Percentiles rank a stretch among this genome's conserved stretches.
Evolutionary conservation across 2,113 vertebrate genomes (phyloP).

Genomic region (Crocuta crocuta): DNA sequence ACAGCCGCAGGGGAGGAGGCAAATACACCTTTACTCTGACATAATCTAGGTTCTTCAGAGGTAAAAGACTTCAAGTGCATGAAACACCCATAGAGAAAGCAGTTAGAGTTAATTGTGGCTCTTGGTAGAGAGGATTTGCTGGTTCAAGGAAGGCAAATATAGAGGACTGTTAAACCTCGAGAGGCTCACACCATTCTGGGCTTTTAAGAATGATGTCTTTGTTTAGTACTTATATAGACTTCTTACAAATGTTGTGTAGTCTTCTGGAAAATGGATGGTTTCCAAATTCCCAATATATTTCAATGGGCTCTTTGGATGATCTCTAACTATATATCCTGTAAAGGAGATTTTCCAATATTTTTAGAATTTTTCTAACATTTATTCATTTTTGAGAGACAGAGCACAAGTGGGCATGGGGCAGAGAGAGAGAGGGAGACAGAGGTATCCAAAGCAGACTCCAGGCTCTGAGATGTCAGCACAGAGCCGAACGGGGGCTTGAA

Average conservation of each 20-base stretch:
- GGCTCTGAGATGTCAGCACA: too few species aligned
- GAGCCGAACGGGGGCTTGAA: too few species aligned
- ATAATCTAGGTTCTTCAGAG: background rate
- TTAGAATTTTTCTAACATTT: background rate
- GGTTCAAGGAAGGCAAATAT: background rate
- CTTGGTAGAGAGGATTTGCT: background rate
- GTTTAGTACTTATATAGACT: background rate
- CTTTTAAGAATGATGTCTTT: background rate
- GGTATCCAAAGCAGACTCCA: too few species aligned
- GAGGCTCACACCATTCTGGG: accelerated
- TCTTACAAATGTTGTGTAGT: background rate
- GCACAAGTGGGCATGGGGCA: too few species aligned
- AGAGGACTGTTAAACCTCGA: accelerated
- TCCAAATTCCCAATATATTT: background rate
- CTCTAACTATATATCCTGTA: background rate
- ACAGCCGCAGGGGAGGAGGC: background rate
- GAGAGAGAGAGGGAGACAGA: too few species aligned
- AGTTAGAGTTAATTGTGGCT: background rate
- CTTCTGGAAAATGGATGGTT: background rate
- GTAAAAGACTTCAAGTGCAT: background rate
- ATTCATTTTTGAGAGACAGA: too few species aligned
- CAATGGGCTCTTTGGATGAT: background rate
- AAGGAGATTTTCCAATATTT: background rate
- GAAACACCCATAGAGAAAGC: background rate
- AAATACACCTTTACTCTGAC: accelerated